Conservation (phyloP, 2,888 invertebrate species). For the Drosophila dives region DNA sequence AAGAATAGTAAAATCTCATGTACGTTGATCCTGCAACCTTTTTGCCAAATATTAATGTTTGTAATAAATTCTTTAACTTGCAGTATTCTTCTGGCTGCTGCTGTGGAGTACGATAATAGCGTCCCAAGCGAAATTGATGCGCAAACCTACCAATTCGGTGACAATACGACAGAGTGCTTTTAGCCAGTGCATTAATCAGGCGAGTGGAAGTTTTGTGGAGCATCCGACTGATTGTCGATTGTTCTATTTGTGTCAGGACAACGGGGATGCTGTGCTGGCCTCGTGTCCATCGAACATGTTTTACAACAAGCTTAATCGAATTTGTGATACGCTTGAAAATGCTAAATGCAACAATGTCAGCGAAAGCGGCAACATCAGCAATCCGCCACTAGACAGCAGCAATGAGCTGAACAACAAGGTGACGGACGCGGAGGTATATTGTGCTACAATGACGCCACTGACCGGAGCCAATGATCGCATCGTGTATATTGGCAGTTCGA, state of each 20-base stretch:
- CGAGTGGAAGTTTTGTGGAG: constrained; percentile 77
- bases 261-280: constrained; percentile 75
- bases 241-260: constrained; percentile 80
- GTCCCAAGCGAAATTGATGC: constrained; percentile 30
- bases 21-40: constrained; percentile 36
- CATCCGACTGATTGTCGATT: constrained; percentile 78
- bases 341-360: constrained; percentile 61
- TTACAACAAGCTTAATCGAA: constrained; percentile 79
- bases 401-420: constrained; percentile 49
- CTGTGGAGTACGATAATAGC: constrained; percentile 12
- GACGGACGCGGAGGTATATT: constrained; percentile 63
- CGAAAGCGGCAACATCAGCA: constrained; percentile 1
- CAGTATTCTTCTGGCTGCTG: constrained; percentile 24
- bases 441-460: constrained; percentile 53
- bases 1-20: constrained; percentile 9
- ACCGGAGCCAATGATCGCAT: constrained; percentile 62
- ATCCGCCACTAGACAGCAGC: constrained; percentile 4
- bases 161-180: constrained; percentile 62
- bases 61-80: constrained; percentile 5
- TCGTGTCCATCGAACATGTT: constrained; percentile 83
- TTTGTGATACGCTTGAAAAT: constrained; percentile 80
- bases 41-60: background rate
- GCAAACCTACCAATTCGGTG: constrained; percentile 71
- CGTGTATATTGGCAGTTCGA: constrained; percentile 76
- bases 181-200: constrained; percentile 66